Evolutionary conservation across 2,113 vertebrate species (phyloP), one percentile per base, ranked within the genome.

Genomic region (Vulpes lagopus): DNA sequence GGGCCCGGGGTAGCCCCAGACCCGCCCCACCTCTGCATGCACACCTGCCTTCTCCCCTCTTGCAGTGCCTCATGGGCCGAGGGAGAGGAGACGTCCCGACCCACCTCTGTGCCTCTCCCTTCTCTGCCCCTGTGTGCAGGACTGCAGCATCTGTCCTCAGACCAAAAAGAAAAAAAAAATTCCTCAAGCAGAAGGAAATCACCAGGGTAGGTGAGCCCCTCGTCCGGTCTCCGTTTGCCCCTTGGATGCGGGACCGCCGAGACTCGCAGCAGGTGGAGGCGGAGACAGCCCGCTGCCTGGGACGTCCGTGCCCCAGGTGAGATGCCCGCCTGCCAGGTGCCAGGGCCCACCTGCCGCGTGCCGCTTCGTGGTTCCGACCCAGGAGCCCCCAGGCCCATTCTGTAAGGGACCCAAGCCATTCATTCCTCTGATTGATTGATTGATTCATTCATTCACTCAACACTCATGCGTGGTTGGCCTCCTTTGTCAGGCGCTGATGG

Each of bases 141-240:
- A 82, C 74, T 85, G 55, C 64, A 10, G 19, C 93, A 57, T 91
- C 96, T 97, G 95, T 84, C 91, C 96, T 96, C 97, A 97, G 97
- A 96, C n/a, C 98, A 93, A 38, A 96, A 94, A 23, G 35, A 96
- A 57, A 65, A 97, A 97, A 92, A 98, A 97, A 97, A 67, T 97
- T 97, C 87, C 69, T 73, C 59, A 85, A 91, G 51, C 86, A 97
- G 19, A 59, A 92, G 79, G 83, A 32, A 51, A 38, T 23, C 27
- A 73, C 87, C 23, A 79, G 5, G 64, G 38, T 96, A 89, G 59
- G 91, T 76, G 82, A 98, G 43, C 59, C 76, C 96, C 78, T 57
- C 88, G 51, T 92, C 95, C 96, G 69, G 93, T 67, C 91, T 82
- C 23, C 8, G 23, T 74, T n/a, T 74, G 43, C 43, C 43, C 43